phyloP scores from a whole-genome alignment of 2,113 vertebrate species.

The Ursus arctos region DNA sequence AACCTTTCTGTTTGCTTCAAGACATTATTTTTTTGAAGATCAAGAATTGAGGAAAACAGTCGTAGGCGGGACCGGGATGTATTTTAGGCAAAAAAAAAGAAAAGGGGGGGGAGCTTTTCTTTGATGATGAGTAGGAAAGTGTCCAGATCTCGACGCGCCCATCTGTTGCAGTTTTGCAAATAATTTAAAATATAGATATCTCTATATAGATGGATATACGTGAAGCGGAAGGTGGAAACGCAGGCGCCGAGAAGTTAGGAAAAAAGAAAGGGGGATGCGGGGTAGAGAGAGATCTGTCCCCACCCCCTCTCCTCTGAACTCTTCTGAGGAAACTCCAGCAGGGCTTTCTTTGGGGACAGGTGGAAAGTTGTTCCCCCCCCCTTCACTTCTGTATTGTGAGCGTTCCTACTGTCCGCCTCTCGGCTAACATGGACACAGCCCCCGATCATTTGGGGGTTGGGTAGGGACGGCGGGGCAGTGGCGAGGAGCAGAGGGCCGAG shows the following conservation, averaged over 20 bases:
- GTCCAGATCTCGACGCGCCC: conserved; percentile 80
- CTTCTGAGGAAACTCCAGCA: conserved; percentile 1
- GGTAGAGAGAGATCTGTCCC: not conserved
- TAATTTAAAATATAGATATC: conserved; percentile 80
- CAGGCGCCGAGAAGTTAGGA: conserved; percentile 68
- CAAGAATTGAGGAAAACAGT: conserved; percentile 80
- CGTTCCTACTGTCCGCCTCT: not conserved
- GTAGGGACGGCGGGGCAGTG: not conserved
- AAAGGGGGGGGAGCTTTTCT: conserved; percentile 51
- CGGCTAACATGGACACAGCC: not conserved
- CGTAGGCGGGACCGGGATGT: conserved; percentile 73
- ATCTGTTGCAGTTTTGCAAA: conserved; percentile 87
- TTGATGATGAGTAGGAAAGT: conserved; percentile 80
- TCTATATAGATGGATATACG: conserved; percentile 69
- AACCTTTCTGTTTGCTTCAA: conserved; percentile 65
- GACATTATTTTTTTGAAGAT: conserved; percentile 73
- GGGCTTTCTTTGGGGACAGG: conserved; percentile 70
- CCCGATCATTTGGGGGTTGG: not conserved
- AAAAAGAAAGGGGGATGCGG: not conserved
- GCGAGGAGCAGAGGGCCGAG: not conserved
- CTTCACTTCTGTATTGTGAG: not conserved
- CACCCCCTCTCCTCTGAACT: not conserved
- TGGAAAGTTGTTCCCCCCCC: conserved; percentile 75
- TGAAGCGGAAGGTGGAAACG: conserved; percentile 61
- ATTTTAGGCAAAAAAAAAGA: conserved; percentile 77